Conservation (phyloP, 2,888 invertebrate species). For the Alloscopus bannaensis region DNA sequence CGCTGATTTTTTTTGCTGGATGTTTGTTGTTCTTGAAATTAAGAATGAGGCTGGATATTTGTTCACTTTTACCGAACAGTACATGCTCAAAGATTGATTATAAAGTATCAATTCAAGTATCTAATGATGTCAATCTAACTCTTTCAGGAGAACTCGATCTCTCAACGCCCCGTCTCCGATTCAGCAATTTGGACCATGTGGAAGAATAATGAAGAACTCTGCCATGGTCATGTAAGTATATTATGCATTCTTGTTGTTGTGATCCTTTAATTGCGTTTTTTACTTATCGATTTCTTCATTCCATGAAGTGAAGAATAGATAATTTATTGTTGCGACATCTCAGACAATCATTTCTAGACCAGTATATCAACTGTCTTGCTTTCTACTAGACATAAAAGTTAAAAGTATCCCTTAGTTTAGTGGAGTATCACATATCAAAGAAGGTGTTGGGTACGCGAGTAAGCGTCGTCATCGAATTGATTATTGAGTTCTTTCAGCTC, state of each 20-base stretch:
- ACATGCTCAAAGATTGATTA: too few relatives aligned
- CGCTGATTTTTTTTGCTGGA: too few relatives aligned
- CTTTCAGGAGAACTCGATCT: constrained; percentile 90
- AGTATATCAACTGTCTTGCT: constrained; percentile 40
- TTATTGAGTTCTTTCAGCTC: constrained; percentile 4
- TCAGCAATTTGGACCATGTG: constrained; percentile 98
- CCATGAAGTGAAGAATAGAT: background rate
- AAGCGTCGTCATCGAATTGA: too few relatives aligned
- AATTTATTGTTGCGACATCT: constrained; percentile 25
- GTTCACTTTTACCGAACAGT: too few relatives aligned
- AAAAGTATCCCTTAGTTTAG: too few relatives aligned
- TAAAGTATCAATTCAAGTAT: constrained; percentile 6
- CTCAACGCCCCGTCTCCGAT: constrained; percentile 97
- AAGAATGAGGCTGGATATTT: too few relatives aligned
- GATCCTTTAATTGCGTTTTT: background rate
- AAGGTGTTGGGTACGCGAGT: too few relatives aligned
- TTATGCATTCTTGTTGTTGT: constrained; percentile 9
- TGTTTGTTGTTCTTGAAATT: too few relatives aligned
- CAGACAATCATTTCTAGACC: background rate
- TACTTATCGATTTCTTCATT: constrained; percentile 31
- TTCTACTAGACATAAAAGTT: too few relatives aligned
- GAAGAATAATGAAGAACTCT: constrained; percentile 96
- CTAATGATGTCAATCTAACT: background rate
- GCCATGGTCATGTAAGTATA: constrained; percentile 96
- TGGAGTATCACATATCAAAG: too few relatives aligned